Evolutionary conservation across 2,888 invertebrate species (phyloP), one percentile per base, ranked within the genome.

Genomic region (Aspidiotus destructor): DNA sequence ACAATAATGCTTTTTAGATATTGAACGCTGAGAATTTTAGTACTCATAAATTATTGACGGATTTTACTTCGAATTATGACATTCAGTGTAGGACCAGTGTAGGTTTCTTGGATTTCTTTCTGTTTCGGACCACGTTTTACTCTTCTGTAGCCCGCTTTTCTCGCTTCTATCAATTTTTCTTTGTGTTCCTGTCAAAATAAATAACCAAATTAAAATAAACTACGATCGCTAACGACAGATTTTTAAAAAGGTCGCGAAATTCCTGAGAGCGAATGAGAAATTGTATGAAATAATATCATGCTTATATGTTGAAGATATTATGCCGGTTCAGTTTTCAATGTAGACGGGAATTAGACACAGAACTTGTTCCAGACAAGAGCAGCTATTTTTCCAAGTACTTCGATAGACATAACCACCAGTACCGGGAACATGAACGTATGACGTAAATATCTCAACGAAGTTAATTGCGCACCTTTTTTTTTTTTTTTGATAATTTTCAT

Each of bases 91-190:
- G 70, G 48, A 8, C 15, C 28, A 7, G 42, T 42, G 11, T 42
- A 17, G 13, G 41, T 44, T 2, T 41, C 16, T 11, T 55, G 16
- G 8, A 9, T 69, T 64, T 63, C 54, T 64, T 70, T 65, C 55
- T 58, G 70, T 13, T 60, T 40, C n/a, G n/a, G 17, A 52, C 65
- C 68, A 13, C 15, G 53, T 13, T 11, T 60, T 60, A 69, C 57
- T 67, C 61, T 69, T 2, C 13, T 82, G 41, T 85, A 79, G 6
- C 89, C 89, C 52, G 84, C 73, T 64, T 81, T 77, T 5, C 88
- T 79, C 73, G 84, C 86, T 65, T 80, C 78, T 54, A 82, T 79
- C 7, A 89, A 78, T 69, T 77, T 77, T n/a, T 82, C 82, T 70
- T 80, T 78, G 77, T 92, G 92, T 71, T 81, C 81, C 73, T 80